Conservation (phyloP, 2,888 invertebrate genomes). For the Mythimna albipuncta region DNA sequence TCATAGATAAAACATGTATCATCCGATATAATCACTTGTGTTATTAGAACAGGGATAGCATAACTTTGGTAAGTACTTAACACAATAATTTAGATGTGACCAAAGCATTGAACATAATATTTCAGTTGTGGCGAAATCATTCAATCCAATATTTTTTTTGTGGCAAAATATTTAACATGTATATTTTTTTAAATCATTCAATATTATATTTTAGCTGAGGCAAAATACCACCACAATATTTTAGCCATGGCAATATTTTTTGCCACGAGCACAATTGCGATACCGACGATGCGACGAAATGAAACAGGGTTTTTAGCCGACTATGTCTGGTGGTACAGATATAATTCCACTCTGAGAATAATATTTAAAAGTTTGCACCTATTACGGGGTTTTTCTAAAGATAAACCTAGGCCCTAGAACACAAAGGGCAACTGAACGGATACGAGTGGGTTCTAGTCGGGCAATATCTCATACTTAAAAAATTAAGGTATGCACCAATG, state of each 20-base stretch:
- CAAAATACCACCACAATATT: too few species aligned
- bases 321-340: neutral
- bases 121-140: neutral
- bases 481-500: too few species aligned
- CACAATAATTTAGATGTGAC: neutral
- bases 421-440: too few species aligned
- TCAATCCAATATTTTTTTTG: neutral
- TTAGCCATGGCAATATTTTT: neutral
- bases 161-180: too few species aligned
- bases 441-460: too few species aligned
- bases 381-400: too few species aligned
- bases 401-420: too few species aligned
- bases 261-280: neutral
- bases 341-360: too few species aligned
- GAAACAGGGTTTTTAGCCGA: neutral
- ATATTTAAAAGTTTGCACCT: too few species aligned
- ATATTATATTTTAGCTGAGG: too few species aligned
- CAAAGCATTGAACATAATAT: neutral
- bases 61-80: conserved; percentile 3
- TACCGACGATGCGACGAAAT: neutral
- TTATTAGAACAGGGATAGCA: conserved; percentile 11
- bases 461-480: too few species aligned
- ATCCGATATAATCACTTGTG: conserved; percentile 56
- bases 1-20: conserved; percentile 51
- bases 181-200: too few species aligned